phyloP scores from a whole-genome alignment of 2,113 vertebrate species.

The Verasper variegatus region DNA sequence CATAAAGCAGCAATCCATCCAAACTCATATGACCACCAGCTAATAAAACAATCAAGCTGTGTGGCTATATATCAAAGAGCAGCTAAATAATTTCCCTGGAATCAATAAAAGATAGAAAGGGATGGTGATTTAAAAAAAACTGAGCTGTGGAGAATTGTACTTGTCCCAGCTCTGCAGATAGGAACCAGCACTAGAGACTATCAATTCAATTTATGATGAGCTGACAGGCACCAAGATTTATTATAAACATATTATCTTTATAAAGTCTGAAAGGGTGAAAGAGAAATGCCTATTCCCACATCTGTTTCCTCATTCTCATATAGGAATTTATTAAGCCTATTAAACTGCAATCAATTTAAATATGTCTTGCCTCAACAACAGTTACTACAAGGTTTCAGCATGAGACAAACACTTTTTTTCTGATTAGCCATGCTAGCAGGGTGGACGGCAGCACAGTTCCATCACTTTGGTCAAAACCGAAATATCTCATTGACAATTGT shows the following conservation, averaged over 20 bases:
- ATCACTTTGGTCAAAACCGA: no score
- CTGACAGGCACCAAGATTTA: neutral
- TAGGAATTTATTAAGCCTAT: no score
- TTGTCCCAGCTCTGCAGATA: neutral
- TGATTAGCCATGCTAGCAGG: no score
- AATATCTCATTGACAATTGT: no score
- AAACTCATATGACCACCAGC: neutral
- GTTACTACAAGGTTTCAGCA: no score
- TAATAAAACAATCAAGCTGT: constrained; percentile 24
- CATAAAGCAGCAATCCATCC: constrained; percentile 3
- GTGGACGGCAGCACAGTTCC: no score
- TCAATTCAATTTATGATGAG: constrained; percentile 14
- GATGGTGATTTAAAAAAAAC: neutral
- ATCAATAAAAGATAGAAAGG: constrained; percentile 35
- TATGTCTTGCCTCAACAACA: no score
- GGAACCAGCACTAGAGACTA: neutral
- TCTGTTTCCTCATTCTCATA: no score
- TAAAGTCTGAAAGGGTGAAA: no score
- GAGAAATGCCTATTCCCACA: no score
- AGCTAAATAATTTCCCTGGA: neutral
- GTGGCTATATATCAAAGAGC: neutral
- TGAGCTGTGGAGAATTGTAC: neutral
- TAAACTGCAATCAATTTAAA: neutral
- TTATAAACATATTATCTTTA: no score
- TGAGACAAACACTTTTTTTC: no score